phyloP scores from a whole-genome alignment of 2,888 invertebrate species.

The Miltochrista miniata region DNA sequence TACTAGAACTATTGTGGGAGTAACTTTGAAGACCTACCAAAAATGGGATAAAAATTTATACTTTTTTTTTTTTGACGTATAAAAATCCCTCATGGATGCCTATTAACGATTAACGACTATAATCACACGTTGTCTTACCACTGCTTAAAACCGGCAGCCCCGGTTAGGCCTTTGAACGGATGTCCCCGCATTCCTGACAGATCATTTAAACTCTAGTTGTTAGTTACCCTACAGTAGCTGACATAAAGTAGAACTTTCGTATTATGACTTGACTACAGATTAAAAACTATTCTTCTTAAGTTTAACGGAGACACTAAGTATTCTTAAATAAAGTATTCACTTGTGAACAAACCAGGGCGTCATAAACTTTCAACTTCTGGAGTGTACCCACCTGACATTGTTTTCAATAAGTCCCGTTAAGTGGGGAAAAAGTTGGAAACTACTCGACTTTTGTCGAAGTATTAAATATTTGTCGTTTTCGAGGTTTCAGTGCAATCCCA shows the following conservation, averaged over 20 bases:
- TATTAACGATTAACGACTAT: no score
- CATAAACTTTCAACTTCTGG: constrained; percentile 3
- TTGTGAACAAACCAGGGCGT: constrained; percentile 4
- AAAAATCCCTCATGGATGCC: no score
- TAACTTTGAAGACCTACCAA: no score
- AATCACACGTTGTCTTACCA: no score
- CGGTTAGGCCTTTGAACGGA: no score
- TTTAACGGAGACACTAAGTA: constrained; percentile 1
- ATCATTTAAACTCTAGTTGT: neutral
- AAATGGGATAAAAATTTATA: no score
- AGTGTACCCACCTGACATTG: constrained; percentile 10
- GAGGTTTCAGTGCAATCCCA: neutral
- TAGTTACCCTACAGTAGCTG: no score
- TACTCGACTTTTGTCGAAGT: constrained; percentile 2
- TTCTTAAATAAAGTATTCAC: constrained; percentile 5
- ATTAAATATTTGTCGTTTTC: neutral
- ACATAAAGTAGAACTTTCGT: neutral
- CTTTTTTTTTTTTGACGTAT: no score
- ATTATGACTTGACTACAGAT: neutral
- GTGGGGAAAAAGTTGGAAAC: constrained; percentile 4
- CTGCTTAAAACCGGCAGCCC: no score
- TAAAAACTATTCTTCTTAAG: neutral
- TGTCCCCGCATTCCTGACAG: no score
- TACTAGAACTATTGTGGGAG: no score
- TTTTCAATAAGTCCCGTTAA: constrained; percentile 12